These are phyloP conservation scores for Orthosia incerta DNA, from an alignment of 2,888 invertebrate species.

Conservation along the genomic window DNA sequence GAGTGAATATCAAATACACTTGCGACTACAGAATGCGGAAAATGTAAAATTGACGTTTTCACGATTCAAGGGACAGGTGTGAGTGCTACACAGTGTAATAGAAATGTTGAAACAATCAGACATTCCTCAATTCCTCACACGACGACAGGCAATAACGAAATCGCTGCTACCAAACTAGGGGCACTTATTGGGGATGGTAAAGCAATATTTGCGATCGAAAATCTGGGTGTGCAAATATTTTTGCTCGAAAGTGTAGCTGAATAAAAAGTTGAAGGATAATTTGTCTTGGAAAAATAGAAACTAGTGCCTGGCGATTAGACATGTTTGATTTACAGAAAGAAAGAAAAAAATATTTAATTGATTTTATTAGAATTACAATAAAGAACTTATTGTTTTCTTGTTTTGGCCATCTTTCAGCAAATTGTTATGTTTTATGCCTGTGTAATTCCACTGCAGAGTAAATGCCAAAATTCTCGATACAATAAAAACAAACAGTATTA, in stretches of 20 bases:
- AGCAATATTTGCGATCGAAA: slow-evolving; percentile 32
- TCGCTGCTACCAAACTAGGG: slow-evolving; percentile 43
- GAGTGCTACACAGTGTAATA: slow-evolving; percentile 77
- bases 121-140: slow-evolving; percentile 69
- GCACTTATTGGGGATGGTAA: slow-evolving; percentile 39
- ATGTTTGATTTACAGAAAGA: neutral
- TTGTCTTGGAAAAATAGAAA: no score
- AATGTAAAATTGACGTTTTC: slow-evolving; percentile 88
- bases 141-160: slow-evolving; percentile 47
- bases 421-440: no score
- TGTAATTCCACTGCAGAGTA: no score
- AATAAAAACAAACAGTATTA: neutral
- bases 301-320: no score
- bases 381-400: neutral
- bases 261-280: neutral
- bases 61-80: slow-evolving; percentile 84
- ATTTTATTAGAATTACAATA: no score
- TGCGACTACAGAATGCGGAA: slow-evolving; percentile 77
- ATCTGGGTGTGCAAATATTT: slow-evolving; percentile 16
- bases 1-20: slow-evolving; percentile 81
- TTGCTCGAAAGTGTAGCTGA: slow-evolving; percentile 13
- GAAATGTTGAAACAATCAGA: slow-evolving; percentile 77
- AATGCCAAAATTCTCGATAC: no score
- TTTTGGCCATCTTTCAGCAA: neutral
- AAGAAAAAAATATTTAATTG: no score